Evolutionary conservation across 2,888 invertebrate species (phyloP).

Genomic region (Drosophila subsilvestris): DNA sequence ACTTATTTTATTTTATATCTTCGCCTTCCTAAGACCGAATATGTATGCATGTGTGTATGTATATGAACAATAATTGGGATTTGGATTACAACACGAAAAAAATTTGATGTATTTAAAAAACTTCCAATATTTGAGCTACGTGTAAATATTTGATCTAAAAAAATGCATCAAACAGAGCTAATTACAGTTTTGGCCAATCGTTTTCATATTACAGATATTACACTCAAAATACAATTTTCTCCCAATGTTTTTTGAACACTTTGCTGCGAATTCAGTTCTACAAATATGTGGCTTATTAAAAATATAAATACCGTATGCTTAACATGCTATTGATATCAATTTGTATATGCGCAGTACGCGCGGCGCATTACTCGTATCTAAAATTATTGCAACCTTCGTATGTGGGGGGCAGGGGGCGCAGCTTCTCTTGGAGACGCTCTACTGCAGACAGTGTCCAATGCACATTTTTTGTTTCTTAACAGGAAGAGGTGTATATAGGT

Average conservation of each 20-base stretch:
- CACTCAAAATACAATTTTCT: constrained; percentile 9
- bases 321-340: constrained; percentile 41
- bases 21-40: neutral
- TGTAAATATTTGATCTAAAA: constrained; percentile 29
- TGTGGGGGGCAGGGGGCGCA: neutral
- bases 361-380: constrained; percentile 9
- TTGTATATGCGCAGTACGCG: constrained; percentile 35
- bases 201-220: constrained; percentile 14
- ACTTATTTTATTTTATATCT: neutral
- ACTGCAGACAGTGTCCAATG: constrained; percentile 23
- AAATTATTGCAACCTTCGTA: constrained; percentile 51
- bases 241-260: constrained; percentile 16
- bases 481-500: constrained; percentile 59
- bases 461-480: constrained; percentile 40
- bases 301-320: constrained; percentile 58
- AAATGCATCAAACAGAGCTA: constrained; percentile 16
- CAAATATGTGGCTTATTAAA: constrained; percentile 57
- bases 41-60: neutral
- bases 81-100: neutral
- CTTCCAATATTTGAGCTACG: constrained; percentile 32
- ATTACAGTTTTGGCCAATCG: constrained; percentile 54
- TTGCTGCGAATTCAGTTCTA: constrained; percentile 28
- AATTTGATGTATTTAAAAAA: neutral
- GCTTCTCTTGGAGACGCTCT: constrained; percentile 38
- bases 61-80: constrained; percentile 2